A percentile compares a stretch with the other conserved stretches of the same genome.
phyloP scores from a whole-genome alignment of 2,797 vertebrate species.

The Hyperoplus immaculatus region DNA sequence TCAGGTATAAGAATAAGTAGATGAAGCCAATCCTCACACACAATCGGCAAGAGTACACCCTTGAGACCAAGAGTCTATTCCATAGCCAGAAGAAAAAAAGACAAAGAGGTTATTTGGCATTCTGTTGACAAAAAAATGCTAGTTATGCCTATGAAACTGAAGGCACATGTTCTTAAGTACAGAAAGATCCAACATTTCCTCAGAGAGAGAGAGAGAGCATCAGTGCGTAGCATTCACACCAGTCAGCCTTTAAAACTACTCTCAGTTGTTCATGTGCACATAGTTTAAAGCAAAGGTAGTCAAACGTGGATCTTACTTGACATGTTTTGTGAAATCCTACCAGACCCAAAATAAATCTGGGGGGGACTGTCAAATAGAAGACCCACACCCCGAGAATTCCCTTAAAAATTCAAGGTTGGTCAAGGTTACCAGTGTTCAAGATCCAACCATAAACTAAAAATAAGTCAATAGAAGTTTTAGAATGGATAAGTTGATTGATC shows the following conservation, averaged over 20 bases:
- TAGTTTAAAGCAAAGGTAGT: conserved; percentile 18
- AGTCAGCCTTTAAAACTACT: neutral
- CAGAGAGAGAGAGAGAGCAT: neutral
- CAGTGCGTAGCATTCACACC: neutral
- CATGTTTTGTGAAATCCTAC: conserved; percentile 5
- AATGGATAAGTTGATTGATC: no score
- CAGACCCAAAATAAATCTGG: conserved; percentile 9
- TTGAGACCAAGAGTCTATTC: neutral
- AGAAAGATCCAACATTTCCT: conserved; percentile 10
- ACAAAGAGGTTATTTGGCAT: conserved; percentile 2
- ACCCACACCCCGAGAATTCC: neutral
- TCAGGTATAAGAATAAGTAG: neutral
- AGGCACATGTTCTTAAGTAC: conserved; percentile 14
- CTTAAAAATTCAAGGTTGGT: neutral
- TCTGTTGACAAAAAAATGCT: conserved; percentile 6
- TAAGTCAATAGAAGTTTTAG: neutral
- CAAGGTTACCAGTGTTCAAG: neutral
- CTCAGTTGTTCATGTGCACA: conserved; percentile 1
- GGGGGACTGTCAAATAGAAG: neutral
- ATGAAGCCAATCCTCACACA: neutral
- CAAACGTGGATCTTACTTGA: conserved; percentile 1
- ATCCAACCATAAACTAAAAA: neutral
- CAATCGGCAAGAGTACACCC: neutral
- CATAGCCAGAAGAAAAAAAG: conserved; percentile 8
- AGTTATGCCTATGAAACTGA: conserved; percentile 8